Base-by-base conservation (phyloP, 1,140 invertebrate genomes). In the Bactericera cockerelli region DNA sequence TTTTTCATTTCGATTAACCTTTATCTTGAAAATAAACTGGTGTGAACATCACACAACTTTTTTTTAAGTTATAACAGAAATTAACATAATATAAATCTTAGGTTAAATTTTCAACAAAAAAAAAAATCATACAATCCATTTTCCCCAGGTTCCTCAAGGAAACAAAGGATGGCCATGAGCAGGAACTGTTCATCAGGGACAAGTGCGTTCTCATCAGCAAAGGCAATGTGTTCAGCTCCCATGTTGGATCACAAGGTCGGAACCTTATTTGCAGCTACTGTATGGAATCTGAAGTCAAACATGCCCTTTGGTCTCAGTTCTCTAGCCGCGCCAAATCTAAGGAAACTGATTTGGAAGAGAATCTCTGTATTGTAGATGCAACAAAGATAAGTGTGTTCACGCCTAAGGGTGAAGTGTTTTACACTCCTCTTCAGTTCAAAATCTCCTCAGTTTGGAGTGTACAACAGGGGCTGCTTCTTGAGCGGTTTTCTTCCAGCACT, bases 161-260 rank as follows among this genome's bases (percentile, higher is more conserved):
- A 65, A 67, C 59, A 53, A 55, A 25, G 60, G 63, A 63, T 16
- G 65, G 63, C 31, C 63, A 65, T 22, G 91, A 93, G 74, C 89
- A 94, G 73, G 92, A 96, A 71, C 72, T 96, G 14, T 96, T 92
- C 75, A 81, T 90, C 11, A 84, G 81, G 63, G 88, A 84, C 4
- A 81, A 84, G 67, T 86, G 87, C 21, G 89, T 87, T 19, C 79
- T 94, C 22, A 91, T 63, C 21, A 79, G 77, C 60, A 66, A 69
- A 58, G 74, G 75, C 21, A 62, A 64, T 38, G 31, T 57, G 60
- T 31, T 62, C 61, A 60, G 53, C 60, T 58, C 61, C 21, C 39
- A 59, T 26, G 71, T 71, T 4, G 55, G 68, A 10, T 59, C 62
- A 14, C 65, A 63, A 14, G 63, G 72, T 24, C 64, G 76, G 1